These are phyloP conservation scores for Ciconia nigra DNA, from an alignment of 2,797 vertebrate genomes.

Conservation along the genomic window DNA sequence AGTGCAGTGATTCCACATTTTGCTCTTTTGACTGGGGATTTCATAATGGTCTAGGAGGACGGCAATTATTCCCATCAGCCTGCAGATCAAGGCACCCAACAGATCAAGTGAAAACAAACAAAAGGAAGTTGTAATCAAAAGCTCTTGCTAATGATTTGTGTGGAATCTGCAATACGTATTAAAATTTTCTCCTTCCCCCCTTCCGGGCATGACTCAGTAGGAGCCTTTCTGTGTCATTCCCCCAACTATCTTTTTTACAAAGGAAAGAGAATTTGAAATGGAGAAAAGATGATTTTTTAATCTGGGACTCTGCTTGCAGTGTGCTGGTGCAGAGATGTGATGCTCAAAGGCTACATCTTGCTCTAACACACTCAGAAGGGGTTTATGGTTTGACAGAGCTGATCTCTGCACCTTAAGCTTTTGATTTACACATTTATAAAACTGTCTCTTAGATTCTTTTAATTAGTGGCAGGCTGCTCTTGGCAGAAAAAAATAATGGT, in stretches of 20 bases:
- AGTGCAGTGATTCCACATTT: not conserved
- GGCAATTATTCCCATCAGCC: conserved; percentile 39
- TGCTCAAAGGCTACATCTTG: conserved; percentile 23
- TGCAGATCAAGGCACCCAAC: conserved; percentile 22
- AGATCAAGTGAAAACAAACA: conserved; percentile 58
- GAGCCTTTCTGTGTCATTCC: not conserved
- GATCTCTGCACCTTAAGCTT: conserved; percentile 38
- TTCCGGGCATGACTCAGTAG: not conserved
- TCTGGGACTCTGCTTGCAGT: conserved; percentile 7
- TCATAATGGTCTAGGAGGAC: conserved; percentile 52
- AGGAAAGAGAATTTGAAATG: conserved; percentile 45
- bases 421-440: conserved; percentile 50
- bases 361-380: conserved; percentile 21
- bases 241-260: not conserved
- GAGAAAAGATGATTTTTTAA: conserved; percentile 45
- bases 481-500: conserved; percentile 1
- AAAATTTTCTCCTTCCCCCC: conserved; percentile 12
- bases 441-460: conserved; percentile 46
- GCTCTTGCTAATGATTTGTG: conserved; percentile 28
- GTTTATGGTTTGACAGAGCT: conserved; percentile 16
- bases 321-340: not conserved
- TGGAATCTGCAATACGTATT: conserved; percentile 22
- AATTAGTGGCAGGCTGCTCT: conserved; percentile 45
- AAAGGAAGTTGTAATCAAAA: conserved; percentile 41
- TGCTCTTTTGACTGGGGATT: conserved; percentile 10